Evolutionary conservation across 2,113 vertebrate genomes (phyloP), one percentile per base, ranked within the genome.

Genomic region (Arenaria interpres): DNA sequence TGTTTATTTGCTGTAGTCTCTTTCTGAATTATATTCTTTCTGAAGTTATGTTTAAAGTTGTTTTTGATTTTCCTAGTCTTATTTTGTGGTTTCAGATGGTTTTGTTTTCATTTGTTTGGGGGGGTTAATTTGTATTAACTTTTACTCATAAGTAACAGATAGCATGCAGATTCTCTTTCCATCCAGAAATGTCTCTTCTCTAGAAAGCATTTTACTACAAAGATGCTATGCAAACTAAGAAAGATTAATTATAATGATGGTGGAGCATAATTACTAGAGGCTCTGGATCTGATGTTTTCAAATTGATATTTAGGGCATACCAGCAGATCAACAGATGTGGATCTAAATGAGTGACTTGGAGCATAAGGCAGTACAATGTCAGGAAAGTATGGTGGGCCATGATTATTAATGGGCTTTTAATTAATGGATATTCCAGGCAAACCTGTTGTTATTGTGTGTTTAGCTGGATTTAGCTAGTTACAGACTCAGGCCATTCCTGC

Each of bases 251-350:
- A 46, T 64, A 37, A 64, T 66, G 43, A 30, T 53, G 27, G 41
- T 45, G 30, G 57, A 62, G 24, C 9, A 24, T 92, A 95, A 86
- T 93, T 91, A 28, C 68, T 81, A 43, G 48, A 91, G 66, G 53
- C 46, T 94, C 45, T 82, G 66, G 37, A 72, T 88, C 53, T 90
- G 68, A 64, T 88, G 66, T 46, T 82, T 93, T 88, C 62, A 90
- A 95, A 94, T 19, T 95, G 90, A 45, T 93, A 63, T 91, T 96
- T 97, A 90, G 77, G 57, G 57, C 37, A 80, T 33, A 80, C 16
- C 43, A 84, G 59, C 25, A 35, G 57, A 88, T 77, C 60, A 96
- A 62, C 68, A 81, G 69, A 90, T 91, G 53, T 90, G 68, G 22
- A 60, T 75, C 53, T 93, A 88, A 96, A 81, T 63, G 64, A 76